phyloP scores from a whole-genome alignment of 2,113 vertebrate species.

The Zingel zingel region DNA sequence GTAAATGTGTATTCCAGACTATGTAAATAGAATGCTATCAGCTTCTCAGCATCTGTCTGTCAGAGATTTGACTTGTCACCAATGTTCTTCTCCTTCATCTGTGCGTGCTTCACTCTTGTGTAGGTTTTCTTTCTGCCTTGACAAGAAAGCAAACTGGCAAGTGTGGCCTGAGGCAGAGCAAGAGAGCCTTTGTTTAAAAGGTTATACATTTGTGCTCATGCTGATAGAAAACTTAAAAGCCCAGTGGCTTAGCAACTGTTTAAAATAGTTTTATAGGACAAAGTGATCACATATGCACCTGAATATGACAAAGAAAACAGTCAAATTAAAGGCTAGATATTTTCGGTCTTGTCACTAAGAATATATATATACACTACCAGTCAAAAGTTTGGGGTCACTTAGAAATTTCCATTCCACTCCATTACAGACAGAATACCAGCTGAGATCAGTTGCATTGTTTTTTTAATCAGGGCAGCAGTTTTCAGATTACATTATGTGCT shows the following conservation, averaged over 20 bases:
- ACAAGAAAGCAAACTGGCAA: constrained; percentile 74
- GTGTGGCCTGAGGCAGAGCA: constrained; percentile 73
- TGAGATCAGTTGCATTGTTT: too few species aligned
- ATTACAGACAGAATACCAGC: too few species aligned
- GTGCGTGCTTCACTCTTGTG: constrained; percentile 45
- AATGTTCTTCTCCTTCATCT: constrained; percentile 68
- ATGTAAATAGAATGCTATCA: constrained; percentile 69
- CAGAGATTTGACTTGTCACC: constrained; percentile 69
- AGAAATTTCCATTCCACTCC: too few species aligned
- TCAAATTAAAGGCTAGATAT: not conserved
- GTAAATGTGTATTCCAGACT: constrained; percentile 76
- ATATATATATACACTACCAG: too few species aligned
- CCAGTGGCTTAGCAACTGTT: constrained; percentile 37
- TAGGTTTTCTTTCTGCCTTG: constrained; percentile 60
- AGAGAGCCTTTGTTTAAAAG: constrained; percentile 75
- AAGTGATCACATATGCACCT: constrained; percentile 41
- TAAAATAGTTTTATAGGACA: constrained; percentile 46
- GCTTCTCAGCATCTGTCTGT: constrained; percentile 67
- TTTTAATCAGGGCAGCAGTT: too few species aligned
- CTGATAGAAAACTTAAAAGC: constrained; percentile 60
- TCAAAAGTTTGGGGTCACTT: too few species aligned
- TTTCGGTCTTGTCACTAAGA: not conserved
- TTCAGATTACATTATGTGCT: too few species aligned
- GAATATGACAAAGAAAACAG: constrained; percentile 13
- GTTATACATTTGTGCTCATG: constrained; percentile 66